Evolutionary conservation across 2,797 vertebrate species (phyloP), one percentile per base, ranked within the genome.

Genomic region (Gastrophryne carolinensis): DNA sequence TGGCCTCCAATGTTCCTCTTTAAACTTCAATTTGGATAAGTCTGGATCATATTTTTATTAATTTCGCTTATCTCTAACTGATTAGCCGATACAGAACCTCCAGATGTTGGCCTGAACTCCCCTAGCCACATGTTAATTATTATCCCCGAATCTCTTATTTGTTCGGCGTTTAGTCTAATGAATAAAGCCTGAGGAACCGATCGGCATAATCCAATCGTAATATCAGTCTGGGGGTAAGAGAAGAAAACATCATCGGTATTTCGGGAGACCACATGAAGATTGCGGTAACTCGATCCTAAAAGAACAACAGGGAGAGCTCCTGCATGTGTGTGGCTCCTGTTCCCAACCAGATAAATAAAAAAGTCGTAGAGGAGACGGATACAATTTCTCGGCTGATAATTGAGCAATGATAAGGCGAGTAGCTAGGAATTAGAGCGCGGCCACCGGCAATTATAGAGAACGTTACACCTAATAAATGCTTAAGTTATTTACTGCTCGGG

Each of bases 401-500:
- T 34, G 9, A n/a, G 29, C 7, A 70, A 39, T 70, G 66, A 76
- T 63, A 54, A 56, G 52, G 61, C 9, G 54, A 57, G 61, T 61
- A 62, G 73, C 9, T 1, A 11, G 29, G 57, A 63, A 63, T 63
- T 57, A 71, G 29, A 60, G 32, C 44, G 41, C 30, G 62, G 24
- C 64, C 1, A 21, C n/a, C 21, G 7, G 54, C 32, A 56, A 44
- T 12, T 6, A 8, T 17, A 35, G 10, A 9, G 21, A 32, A 52
- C 17, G 50, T 37, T 15, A 17, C 9, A 35, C 35, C 49, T 26
- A 15, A 50, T 71, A 71, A 35, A 56, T 34, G 60, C 10, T 41
- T 62, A 39, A 64, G 75, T 58, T 77, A 71, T 77, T 77, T 77
- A 77, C 50, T n/a, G n/a, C 67, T n/a, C 21, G 5, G 10, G 75